Conservation (phyloP, 1,140 invertebrate species). For the Eciton burchellii region DNA sequence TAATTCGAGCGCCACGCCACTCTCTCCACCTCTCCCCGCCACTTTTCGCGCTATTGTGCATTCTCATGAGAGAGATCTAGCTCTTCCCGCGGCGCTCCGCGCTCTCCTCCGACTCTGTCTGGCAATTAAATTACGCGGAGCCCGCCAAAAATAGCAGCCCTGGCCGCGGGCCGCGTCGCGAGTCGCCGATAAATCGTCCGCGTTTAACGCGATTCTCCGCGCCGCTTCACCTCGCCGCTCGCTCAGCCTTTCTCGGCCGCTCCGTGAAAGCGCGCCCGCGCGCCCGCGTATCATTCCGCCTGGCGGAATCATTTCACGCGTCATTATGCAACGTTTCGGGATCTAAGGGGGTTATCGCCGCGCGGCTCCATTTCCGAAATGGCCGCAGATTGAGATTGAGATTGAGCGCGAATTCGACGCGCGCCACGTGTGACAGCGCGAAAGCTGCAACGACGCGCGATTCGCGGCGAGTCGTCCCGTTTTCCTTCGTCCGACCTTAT, state of each 20-base stretch:
- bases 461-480: background rate
- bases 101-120: background rate
- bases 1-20: background rate
- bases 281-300: constrained; percentile 20
- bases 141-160: constrained; percentile 50
- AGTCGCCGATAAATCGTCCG: constrained; percentile 49
- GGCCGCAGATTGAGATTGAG: too few relatives aligned
- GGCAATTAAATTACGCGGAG: constrained; percentile 40
- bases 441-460: constrained; percentile 4
- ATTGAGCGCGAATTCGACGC: constrained; percentile 29
- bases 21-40: too few relatives aligned
- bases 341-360: constrained; percentile 29
- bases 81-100: background rate
- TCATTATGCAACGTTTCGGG: constrained; percentile 34
- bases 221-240: constrained; percentile 19
- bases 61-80: constrained; percentile 16
- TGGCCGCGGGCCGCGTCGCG: constrained; percentile 13
- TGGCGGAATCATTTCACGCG: constrained; percentile 45
- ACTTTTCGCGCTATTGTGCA: background rate
- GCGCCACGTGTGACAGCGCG: constrained; percentile 17
- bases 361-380: constrained; percentile 25
- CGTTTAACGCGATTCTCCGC: constrained; percentile 33
- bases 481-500: too few relatives aligned
- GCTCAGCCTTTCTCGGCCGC: constrained; percentile 29
- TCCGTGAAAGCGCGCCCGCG: constrained; percentile 20